A percentile compares a stretch with the other conserved stretches of the same genome.
These are phyloP conservation scores for Dinothrombium tinctorium DNA, from an alignment of 1,140 invertebrate species.

Conservation along the genomic window DNA sequence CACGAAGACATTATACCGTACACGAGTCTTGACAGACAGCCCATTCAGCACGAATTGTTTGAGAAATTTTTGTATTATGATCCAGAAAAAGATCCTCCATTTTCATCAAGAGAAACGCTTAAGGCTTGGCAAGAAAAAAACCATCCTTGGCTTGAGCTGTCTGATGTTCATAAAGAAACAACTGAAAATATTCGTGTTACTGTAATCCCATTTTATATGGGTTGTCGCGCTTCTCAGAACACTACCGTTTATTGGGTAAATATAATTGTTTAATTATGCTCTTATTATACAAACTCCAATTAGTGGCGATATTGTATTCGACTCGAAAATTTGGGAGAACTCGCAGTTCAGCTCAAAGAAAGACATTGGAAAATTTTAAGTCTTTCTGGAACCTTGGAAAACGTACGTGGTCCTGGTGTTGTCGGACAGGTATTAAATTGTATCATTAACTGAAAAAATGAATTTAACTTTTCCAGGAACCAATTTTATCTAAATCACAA, in stretches of 20 bases:
- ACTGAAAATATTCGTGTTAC: constrained; percentile 85
- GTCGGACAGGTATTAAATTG: constrained; percentile 47
- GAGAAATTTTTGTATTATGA: constrained; percentile 74
- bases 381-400: constrained; percentile 75
- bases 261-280: constrained; percentile 5
- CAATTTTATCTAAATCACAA: constrained; percentile 52
- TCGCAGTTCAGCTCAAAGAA: constrained; percentile 72
- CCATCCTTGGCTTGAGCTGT: constrained; percentile 83
- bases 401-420: constrained; percentile 71
- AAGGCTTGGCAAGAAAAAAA: constrained; percentile 90
- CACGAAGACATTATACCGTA: constrained; percentile 53
- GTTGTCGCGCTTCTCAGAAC: constrained; percentile 58
- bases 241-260: constrained; percentile 73
- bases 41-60: constrained; percentile 78
- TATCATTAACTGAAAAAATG: constrained; percentile 3
- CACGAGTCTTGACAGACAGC: constrained; percentile 16
- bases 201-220: constrained; percentile 94
- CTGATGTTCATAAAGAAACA: constrained; percentile 91
- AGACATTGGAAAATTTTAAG: constrained; percentile 92
- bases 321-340: constrained; percentile 69
- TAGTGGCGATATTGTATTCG: constrained; percentile 89
- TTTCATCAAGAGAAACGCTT: constrained; percentile 56
- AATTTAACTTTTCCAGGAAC: constrained; percentile 33
- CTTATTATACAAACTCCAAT: constrained; percentile 2
- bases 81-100: constrained; percentile 59